These are phyloP conservation scores for Caloenas nicobarica DNA, from an alignment of 2,113 vertebrate species.

Conservation along the genomic window DNA sequence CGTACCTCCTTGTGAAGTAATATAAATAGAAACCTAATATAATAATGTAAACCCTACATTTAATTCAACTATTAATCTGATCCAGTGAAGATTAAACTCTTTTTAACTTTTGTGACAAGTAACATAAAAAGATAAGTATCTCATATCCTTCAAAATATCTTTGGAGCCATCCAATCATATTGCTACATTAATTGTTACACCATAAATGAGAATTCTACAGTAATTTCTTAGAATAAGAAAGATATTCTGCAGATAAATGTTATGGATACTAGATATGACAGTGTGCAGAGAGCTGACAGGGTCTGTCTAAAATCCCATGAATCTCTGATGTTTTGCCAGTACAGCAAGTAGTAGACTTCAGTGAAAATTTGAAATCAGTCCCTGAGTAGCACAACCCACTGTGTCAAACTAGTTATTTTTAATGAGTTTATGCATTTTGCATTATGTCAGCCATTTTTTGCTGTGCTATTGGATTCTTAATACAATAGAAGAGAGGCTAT, in stretches of 20 bases:
- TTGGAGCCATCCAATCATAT: background rate
- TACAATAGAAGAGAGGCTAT: background rate
- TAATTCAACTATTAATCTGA: background rate
- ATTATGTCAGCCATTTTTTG: background rate
- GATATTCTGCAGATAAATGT: background rate
- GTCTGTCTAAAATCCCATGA: background rate
- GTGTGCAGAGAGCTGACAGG: background rate
- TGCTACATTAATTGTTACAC: background rate
- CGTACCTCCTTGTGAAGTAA: background rate
- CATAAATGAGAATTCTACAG: background rate
- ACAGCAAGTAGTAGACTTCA: background rate
- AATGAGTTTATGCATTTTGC: background rate
- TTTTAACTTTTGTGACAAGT: background rate
- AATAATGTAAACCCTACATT: background rate
- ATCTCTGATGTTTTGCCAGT: background rate
- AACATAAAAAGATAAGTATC: background rate
- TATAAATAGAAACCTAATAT: background rate
- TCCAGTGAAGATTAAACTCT: background rate
- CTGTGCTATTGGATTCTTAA: conserved; percentile 22
- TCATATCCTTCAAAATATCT: background rate
- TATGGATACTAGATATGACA: background rate
- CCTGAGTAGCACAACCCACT: background rate
- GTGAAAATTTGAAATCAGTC: background rate
- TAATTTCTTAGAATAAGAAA: background rate
- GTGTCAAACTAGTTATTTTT: conserved; percentile 3